Evolutionary conservation across 1,140 invertebrate genomes (phyloP), one percentile per base, ranked within the genome.

Genomic region (Trissolcus basalis): DNA sequence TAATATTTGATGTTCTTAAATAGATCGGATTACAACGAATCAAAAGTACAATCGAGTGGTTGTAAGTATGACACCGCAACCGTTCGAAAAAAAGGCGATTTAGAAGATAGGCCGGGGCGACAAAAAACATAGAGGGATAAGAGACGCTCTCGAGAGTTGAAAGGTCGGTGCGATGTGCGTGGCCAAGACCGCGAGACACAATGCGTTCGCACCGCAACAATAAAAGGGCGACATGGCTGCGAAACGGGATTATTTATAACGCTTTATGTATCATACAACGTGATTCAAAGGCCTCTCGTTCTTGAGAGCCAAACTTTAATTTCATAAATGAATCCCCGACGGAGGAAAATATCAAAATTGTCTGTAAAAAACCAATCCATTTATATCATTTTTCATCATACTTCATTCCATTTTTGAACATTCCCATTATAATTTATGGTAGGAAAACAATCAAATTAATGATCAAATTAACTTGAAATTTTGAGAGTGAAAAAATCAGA

Each of bases 151-250:
- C 69, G 45, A 63, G 50, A 27, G 19, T 75, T 76, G 70, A 78
- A 80, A 78, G 67, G 61, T 63, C 19, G 19, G 33, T 45, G 72
- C 56, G 61, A 61, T 72, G 43, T 58, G 56, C 68, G 55, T 51
- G 56, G 41, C 56, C 67, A 64, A 78, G 75, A 80, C 75, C 78
- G 78, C 78, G 65, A 72, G 58, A 69, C 59, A 78, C 75, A 80
- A 80, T 80, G 75, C 76, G 61, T 63, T 80, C 58, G 67, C 75
- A 77, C 78, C 78, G 68, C 78, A 67, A 80, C 78, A 80, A 80
- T 77, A 74, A 74, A 75, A 45, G 61, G 61, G 72, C 63, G 71
- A 75, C 72, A 67, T 61, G 36, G 68, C 47, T 35, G 58, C 32
- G 53, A 43, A 72, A 43, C 55, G 56, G 39, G 51, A 77, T 79